phyloP scores from a whole-genome alignment of 2,113 vertebrate species.

The Micronycteris hirsuta region DNA sequence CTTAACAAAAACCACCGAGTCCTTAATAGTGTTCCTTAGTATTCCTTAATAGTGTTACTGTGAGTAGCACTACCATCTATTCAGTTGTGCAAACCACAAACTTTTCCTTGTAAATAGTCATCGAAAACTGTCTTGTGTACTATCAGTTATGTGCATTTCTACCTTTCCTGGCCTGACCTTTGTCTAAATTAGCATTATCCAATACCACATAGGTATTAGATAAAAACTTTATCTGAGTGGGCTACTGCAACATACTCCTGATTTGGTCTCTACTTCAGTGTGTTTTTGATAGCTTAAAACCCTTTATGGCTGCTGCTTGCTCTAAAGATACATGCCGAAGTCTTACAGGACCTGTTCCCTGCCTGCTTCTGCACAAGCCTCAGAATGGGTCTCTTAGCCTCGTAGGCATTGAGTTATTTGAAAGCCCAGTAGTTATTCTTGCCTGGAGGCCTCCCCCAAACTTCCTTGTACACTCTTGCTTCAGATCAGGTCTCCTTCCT shows the following conservation, averaged over 20 bases:
- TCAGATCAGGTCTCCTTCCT: not conserved
- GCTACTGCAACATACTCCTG: not conserved
- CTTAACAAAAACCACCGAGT: not conserved
- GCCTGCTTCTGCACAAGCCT: not conserved
- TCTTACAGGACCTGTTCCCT: not conserved
- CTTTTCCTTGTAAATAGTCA: not conserved
- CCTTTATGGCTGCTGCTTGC: not conserved
- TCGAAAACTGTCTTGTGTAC: not conserved
- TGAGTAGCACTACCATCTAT: not conserved
- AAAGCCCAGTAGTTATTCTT: not conserved
- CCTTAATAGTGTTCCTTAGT: not conserved
- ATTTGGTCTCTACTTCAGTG: not conserved
- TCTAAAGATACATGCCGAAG: not conserved
- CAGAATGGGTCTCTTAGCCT: not conserved
- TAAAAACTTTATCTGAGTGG: not conserved
- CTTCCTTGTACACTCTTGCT: not conserved
- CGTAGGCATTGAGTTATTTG: not conserved
- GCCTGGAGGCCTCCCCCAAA: not conserved
- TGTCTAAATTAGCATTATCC: not conserved
- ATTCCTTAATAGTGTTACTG: not conserved
- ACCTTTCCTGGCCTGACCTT: not conserved
- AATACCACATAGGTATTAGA: not conserved
- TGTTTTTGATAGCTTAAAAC: not conserved
- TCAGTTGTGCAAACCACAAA: not conserved
- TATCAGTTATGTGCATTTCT: not conserved